phyloP scores from a whole-genome alignment of 92 coral and sea anemone species.

The Zoanthus gigantus region DNA sequence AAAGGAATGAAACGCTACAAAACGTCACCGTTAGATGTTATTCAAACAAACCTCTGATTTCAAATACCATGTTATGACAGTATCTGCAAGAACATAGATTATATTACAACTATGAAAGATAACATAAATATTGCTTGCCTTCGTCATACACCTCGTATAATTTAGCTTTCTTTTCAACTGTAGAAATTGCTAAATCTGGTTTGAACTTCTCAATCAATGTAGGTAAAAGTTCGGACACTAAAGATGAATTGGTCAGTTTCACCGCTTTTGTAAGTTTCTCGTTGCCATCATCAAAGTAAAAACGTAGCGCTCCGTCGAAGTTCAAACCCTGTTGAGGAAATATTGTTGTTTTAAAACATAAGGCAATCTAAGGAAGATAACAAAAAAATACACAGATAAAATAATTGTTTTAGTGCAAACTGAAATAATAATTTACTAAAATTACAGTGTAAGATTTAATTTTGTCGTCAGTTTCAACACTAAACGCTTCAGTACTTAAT shows the following conservation, averaged over 20 bases:
- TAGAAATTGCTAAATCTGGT: slow-evolving; percentile 85
- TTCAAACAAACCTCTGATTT: slow-evolving; percentile 8
- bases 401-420: background rate
- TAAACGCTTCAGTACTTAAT: background rate
- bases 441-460: slow-evolving; percentile 1
- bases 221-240: slow-evolving; percentile 92
- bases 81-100: background rate
- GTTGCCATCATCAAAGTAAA: slow-evolving; percentile 94
- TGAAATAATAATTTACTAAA: background rate
- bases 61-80: background rate
- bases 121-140: slow-evolving; percentile 53
- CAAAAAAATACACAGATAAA: background rate
- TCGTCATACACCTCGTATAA: slow-evolving; percentile 94
- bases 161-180: slow-evolving; percentile 83
- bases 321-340: slow-evolving; percentile 70
- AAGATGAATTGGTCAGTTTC: slow-evolving; percentile 78
- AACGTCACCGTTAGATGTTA: background rate
- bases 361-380: background rate
- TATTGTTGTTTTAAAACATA: slow-evolving; percentile 14
- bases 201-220: slow-evolving; percentile 94
- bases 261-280: slow-evolving; percentile 97
- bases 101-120: background rate
- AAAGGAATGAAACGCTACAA: background rate
- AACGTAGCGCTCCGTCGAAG: slow-evolving; percentile 95
- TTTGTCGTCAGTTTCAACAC: slow-evolving; percentile 18